These are phyloP conservation scores for Himalopsyche tibetana DNA, from an alignment of 2,888 invertebrate genomes.

Conservation along the genomic window DNA sequence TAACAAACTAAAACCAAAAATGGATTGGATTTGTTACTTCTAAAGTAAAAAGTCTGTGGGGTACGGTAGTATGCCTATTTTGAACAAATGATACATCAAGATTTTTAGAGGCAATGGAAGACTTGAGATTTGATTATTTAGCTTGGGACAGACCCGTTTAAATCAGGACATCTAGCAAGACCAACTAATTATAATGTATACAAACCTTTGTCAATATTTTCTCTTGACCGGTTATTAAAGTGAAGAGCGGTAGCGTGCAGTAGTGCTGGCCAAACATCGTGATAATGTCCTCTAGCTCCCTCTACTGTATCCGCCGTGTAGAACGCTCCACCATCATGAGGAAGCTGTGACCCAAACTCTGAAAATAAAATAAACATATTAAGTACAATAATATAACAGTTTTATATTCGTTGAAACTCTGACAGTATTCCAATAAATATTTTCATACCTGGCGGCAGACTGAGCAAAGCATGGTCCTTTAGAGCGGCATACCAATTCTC, in stretches of 20 bases:
- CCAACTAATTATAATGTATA: background rate
- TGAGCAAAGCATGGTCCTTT: slow-evolving; percentile 94
- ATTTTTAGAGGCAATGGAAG: too few relatives aligned
- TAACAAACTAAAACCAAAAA: background rate
- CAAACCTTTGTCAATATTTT: slow-evolving; percentile 23
- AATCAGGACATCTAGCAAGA: background rate
- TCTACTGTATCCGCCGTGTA: slow-evolving; percentile 98
- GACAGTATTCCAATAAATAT: background rate
- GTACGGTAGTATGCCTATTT: too few relatives aligned
- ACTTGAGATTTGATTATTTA: too few relatives aligned
- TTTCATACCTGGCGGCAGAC: slow-evolving; percentile 85
- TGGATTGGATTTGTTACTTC: too few relatives aligned
- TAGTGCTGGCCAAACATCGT: slow-evolving; percentile 95
- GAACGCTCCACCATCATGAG: slow-evolving; percentile 97
- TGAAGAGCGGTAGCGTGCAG: slow-evolving; percentile 93
- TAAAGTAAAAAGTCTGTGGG: too few relatives aligned
- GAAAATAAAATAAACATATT: slow-evolving; percentile 49
- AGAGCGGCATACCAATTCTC: slow-evolving; percentile 97
- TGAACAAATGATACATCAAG: too few relatives aligned
- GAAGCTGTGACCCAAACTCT: slow-evolving; percentile 96
- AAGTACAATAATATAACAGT: background rate
- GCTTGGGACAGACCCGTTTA: too few relatives aligned
- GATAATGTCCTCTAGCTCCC: slow-evolving; percentile 93
- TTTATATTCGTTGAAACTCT: background rate
- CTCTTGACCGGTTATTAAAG: slow-evolving; percentile 69